A percentile compares a stretch with the other conserved stretches of the same genome.
Evolutionary conservation across 2,113 vertebrate species (phyloP).

Genomic region (Myotis lucifugus): DNA sequence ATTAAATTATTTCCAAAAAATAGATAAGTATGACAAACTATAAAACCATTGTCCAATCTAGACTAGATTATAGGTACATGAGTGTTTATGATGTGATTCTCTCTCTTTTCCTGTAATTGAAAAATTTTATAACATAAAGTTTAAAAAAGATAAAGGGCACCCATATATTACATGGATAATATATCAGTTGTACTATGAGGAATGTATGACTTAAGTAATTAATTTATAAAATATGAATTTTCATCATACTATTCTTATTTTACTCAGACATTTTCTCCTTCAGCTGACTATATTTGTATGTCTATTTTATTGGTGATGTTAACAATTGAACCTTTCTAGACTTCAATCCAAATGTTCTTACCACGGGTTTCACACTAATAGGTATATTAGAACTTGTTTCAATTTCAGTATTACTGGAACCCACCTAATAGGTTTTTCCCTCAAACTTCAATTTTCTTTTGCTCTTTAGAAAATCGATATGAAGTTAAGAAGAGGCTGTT

Average conservation of each 20-base stretch:
- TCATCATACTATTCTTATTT: background rate
- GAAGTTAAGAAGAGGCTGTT: conserved; percentile 51
- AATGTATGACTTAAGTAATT: background rate
- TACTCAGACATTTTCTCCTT: conserved; percentile 26
- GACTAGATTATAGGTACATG: background rate
- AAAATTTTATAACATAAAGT: background rate
- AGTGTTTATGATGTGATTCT: background rate
- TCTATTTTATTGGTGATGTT: conserved; percentile 40
- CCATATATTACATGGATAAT: background rate
- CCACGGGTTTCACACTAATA: conserved; percentile 41
- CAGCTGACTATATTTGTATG: background rate
- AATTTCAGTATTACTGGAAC: conserved; percentile 59
- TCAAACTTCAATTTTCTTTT: conserved; percentile 63
- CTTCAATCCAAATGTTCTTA: conserved; percentile 39
- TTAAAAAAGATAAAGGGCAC: background rate
- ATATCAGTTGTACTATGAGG: background rate
- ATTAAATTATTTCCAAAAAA: background rate
- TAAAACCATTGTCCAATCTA: background rate
- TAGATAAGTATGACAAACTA: background rate
- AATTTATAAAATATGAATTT: too few relatives aligned
- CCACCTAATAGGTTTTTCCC: conserved; percentile 43
- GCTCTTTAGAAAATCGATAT: conserved; percentile 61
- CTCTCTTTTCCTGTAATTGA: background rate
- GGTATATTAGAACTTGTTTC: conserved; percentile 52
- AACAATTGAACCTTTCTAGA: conserved; percentile 27